phyloP scores from a whole-genome alignment of 2,113 vertebrate species.

The Leucoraja erinaceus region DNA sequence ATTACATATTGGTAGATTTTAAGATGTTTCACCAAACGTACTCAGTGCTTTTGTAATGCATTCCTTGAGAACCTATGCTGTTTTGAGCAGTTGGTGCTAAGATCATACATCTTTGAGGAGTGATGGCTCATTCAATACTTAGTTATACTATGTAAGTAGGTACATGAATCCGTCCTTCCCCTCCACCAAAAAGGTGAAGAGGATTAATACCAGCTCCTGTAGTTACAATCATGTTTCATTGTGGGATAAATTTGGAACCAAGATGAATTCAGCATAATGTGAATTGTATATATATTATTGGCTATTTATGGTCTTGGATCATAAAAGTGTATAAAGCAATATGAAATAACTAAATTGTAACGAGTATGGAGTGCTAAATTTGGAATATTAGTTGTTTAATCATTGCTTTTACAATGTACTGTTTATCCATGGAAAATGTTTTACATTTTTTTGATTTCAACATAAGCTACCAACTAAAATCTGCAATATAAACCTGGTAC shows the following conservation, averaged over 20 bases:
- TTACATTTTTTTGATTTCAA: not conserved
- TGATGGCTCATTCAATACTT: not conserved
- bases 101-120: not conserved
- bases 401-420: not conserved
- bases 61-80: not conserved
- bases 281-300: not conserved
- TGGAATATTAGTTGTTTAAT: not conserved
- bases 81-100: not conserved
- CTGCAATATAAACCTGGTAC: not conserved
- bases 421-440: not conserved
- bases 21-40: not conserved
- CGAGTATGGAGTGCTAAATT: not conserved
- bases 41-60: not conserved
- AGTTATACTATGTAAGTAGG: not conserved
- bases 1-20: not conserved
- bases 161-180: not conserved
- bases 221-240: not conserved
- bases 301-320: not conserved
- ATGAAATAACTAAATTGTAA: not conserved
- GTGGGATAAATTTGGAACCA: not conserved
- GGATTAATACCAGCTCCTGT: not conserved
- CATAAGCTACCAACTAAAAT: not conserved
- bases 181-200: not conserved
- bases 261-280: not conserved
- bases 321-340: not conserved